Base-by-base conservation (phyloP, 2,797 vertebrate genomes). In the Gymnothorax javanicus region DNA sequence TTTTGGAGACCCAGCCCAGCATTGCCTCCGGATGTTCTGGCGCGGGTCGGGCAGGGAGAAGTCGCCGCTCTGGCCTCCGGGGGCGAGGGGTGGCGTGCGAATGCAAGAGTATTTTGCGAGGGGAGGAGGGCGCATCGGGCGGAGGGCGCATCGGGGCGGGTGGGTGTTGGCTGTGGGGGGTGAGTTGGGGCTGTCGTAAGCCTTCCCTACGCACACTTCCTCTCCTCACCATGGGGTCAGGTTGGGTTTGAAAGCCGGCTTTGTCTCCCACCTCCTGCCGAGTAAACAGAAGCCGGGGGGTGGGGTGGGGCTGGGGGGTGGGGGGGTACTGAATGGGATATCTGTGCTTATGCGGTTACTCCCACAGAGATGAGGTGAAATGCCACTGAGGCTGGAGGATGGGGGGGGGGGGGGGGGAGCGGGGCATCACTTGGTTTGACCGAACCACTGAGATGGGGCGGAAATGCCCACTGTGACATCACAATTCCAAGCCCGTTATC, bases 241-340 rank as follows among this genome's bases (percentile, higher is more conserved):
- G 90, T 89, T 90, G 87, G 92, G 91, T 94, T 94, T 96, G 93
- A 96, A 96, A 95, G 95, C 93, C 92, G 54, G 91, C 94, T 94
- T 95, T 95, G 95, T 86, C 27, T 79, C 33, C 56, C 33, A 62
- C 58, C 85, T 69, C 86, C 87, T 86, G 89, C 92, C 94, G 93
- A 94, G 94, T 95, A 95, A 95, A 96, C 93, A 96, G 89, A 88
- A 89, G 91, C 91, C 88, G 85, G 87, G 89, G 92, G 91, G 89
- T 91, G 89, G 90, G 90, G 91, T 87, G 57, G 67, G 82, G 89
- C 33, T 43, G 73, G 83, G 86, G 87, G 90, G 90, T 93, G 90
- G 90, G 87, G 54, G 58, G 89, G 87, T 87, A 87, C 90, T 93
- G 87, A 93, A 93, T 93, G 91, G 90, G 89, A 91, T 86, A 88